Conservation (phyloP, 2,888 invertebrate genomes). For the Lasiommata megera region DNA sequence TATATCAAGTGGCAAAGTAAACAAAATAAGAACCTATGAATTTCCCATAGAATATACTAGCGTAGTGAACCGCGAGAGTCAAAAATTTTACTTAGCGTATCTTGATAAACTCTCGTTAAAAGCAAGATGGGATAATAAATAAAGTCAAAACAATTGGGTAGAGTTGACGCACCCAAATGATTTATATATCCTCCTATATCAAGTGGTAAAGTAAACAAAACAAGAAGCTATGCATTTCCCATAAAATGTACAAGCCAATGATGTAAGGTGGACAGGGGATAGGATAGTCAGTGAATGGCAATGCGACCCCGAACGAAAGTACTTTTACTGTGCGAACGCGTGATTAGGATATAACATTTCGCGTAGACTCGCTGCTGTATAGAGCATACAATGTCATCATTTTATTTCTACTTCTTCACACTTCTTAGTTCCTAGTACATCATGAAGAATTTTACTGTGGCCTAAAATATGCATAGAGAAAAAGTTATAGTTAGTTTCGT, state of each 20-base stretch:
- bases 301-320: slow-evolving; percentile 78
- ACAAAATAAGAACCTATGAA: too few relatives aligned
- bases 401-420: background rate
- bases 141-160: too few relatives aligned
- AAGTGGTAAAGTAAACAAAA: slow-evolving; percentile 13
- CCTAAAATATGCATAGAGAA: too few relatives aligned
- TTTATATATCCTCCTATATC: background rate
- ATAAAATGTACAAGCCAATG: slow-evolving; percentile 39
- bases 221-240: slow-evolving; percentile 29
- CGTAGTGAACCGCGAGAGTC: too few relatives aligned
- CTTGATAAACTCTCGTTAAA: too few relatives aligned
- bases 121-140: too few relatives aligned
- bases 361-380: slow-evolving; percentile 3
- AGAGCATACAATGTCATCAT: background rate
- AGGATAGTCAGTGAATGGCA: slow-evolving; percentile 60
- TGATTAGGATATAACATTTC: slow-evolving; percentile 53
- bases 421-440: background rate
- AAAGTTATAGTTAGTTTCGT: too few relatives aligned
- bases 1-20: too few relatives aligned
- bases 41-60: too few relatives aligned
- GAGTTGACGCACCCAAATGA: too few relatives aligned
- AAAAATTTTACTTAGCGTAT: too few relatives aligned
- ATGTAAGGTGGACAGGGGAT: slow-evolving; percentile 47
- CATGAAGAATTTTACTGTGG: background rate
- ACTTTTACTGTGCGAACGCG: slow-evolving; percentile 75